Percentiles rank a stretch among this genome's conserved stretches.
phyloP scores from a whole-genome alignment of 2,113 vertebrate genomes.

The Pelecanus crispus region DNA sequence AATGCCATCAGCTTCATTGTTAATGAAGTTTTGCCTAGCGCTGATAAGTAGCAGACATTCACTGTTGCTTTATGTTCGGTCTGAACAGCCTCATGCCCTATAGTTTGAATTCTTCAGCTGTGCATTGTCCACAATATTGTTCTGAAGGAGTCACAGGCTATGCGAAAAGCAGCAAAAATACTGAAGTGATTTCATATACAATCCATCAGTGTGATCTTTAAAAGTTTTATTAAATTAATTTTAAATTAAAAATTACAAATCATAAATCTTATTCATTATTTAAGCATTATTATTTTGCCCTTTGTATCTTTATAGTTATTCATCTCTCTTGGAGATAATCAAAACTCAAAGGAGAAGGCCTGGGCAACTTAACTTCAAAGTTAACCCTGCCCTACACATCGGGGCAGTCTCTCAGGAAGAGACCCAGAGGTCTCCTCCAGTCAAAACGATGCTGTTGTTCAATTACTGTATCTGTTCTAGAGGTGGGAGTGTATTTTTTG shows the following conservation, averaged over 20 bases:
- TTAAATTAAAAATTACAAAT: background rate
- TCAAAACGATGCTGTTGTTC: background rate
- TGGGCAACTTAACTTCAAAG: background rate
- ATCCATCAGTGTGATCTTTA: background rate
- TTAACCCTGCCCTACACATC: background rate
- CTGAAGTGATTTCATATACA: background rate
- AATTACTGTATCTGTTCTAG: background rate
- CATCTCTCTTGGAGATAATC: background rate
- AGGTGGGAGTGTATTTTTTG: background rate
- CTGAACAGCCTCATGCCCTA: constrained; percentile 39
- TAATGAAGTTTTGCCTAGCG: constrained; percentile 47
- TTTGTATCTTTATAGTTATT: background rate
- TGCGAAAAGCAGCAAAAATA: constrained; percentile 37
- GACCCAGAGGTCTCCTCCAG: background rate
- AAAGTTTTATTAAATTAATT: background rate
- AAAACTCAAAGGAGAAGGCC: background rate
- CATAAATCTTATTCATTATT: background rate
- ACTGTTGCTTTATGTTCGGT: constrained; percentile 37
- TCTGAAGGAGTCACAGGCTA: constrained; percentile 57
- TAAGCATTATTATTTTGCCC: background rate
- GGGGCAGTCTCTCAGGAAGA: background rate
- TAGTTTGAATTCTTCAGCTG: constrained; percentile 45
- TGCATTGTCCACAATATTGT: constrained; percentile 30
- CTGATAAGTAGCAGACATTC: constrained; percentile 49
- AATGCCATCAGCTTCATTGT: constrained; percentile 27